Percentiles rank a stretch among this genome's conserved stretches.
Conservation (phyloP, 2,888 invertebrate species). For the Rhodophaea formosa region DNA sequence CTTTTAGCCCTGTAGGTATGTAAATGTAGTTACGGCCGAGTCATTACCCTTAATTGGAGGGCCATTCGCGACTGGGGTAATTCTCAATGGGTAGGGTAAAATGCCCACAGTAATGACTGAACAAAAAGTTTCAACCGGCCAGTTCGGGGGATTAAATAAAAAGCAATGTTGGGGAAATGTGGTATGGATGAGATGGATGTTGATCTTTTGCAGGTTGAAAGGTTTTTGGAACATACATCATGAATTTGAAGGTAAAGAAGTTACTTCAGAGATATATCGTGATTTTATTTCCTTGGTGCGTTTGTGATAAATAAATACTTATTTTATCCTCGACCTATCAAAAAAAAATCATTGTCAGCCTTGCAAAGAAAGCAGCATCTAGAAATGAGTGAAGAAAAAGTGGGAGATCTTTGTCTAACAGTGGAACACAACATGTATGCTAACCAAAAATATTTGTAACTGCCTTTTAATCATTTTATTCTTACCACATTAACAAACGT, state of each 20-base stretch:
- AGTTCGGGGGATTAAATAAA: conserved; percentile 20
- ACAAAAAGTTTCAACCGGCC: conserved; percentile 57
- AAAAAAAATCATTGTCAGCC: too few relatives aligned
- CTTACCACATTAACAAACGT: too few relatives aligned
- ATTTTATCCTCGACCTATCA: too few relatives aligned
- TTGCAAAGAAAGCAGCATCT: too few relatives aligned
- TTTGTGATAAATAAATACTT: too few relatives aligned
- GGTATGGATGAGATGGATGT: background rate
- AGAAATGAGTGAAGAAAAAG: too few relatives aligned
- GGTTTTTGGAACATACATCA: background rate
- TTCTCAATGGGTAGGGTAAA: conserved; percentile 59
- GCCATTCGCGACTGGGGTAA: conserved; percentile 71
- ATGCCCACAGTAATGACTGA: conserved; percentile 56
- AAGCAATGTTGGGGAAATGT: conserved; percentile 16
- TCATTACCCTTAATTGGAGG: conserved; percentile 80
- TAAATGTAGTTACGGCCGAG: conserved; percentile 60
- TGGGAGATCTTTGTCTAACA: too few relatives aligned
- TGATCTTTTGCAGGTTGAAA: background rate
- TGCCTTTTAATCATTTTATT: too few relatives aligned
- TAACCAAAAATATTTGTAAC: too few relatives aligned
- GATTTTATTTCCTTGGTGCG: too few relatives aligned
- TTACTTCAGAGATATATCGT: background rate
- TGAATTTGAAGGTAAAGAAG: background rate
- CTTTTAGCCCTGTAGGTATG: conserved; percentile 38
- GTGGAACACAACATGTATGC: too few relatives aligned